These are phyloP conservation scores for Pocillopora meandrina DNA, from an alignment of 92 coral and sea anemone genomes.

Conservation along the genomic window DNA sequence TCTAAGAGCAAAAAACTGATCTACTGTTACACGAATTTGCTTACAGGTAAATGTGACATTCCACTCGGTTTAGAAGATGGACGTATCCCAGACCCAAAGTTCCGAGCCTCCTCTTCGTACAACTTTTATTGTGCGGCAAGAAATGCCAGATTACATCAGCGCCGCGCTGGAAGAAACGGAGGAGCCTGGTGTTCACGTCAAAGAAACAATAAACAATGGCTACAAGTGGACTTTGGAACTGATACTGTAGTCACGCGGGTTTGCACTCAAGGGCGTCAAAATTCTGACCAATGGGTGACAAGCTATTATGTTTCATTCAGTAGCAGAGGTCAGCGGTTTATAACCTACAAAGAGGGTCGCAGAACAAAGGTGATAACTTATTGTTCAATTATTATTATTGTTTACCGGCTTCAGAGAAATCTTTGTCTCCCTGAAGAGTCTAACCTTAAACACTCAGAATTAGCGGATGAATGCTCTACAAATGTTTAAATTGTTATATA, in stretches of 20 bases:
- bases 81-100: constrained; percentile 60
- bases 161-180: constrained; percentile 60
- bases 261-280: constrained; percentile 81
- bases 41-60: constrained; percentile 77
- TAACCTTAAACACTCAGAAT: too few relatives aligned
- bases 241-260: constrained; percentile 59
- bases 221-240: constrained; percentile 78
- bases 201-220: constrained; percentile 75
- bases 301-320: constrained; percentile 75
- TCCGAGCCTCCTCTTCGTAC: constrained; percentile 71
- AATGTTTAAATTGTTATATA: too few relatives aligned
- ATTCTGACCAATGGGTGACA: constrained; percentile 83
- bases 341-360: constrained; percentile 62
- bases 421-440: too few relatives aligned
- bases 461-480: too few relatives aligned
- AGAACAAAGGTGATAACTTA: constrained; percentile 60
- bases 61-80: constrained; percentile 88
- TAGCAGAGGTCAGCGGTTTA: constrained; percentile 64
- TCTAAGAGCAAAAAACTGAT: neutral
- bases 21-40: neutral
- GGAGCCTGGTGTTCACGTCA: constrained; percentile 72
- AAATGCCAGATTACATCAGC: constrained; percentile 76
- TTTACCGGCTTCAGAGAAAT: too few relatives aligned
- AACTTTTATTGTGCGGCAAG: constrained; percentile 68
- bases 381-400: neutral